Base-by-base conservation (phyloP, 2,797 vertebrate species). In the Acridotheres tristis region DNA sequence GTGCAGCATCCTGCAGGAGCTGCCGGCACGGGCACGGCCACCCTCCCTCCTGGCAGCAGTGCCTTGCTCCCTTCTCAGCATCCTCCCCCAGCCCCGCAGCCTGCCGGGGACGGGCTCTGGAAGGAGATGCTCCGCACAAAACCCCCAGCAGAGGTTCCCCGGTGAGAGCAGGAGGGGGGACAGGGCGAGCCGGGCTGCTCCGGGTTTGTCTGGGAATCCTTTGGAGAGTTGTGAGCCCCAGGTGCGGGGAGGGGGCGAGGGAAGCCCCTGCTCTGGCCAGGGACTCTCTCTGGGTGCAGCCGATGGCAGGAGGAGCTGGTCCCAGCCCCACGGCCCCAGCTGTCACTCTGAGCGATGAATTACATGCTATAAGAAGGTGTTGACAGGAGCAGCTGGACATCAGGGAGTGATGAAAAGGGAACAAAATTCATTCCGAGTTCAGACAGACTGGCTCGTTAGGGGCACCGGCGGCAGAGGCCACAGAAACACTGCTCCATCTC, bases 301-400 rank as follows among this genome's bases (percentile, higher is more conserved):
- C 97, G 97, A 98, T 97, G 98, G 98, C 98, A 98, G 98, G 96
- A 98, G 98, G 98, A 98, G 98, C 98, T 98, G 98, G 98, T 98
- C 98, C 98, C 98, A 97, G 98, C 98, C 97, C 97, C 96, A 69
- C 53, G 98, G 99, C 98, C 98, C 98, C 99, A 99, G 99, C 99
- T 99, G 99, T 99, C 98, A 98, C 98, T 98, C 97, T 98, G 98
- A 98, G 98, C 98, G 98, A 98, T 99, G 99, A 99, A 99, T 99
- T 98, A 98, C 98, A 98, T 97, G 98, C 98, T 98, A 98, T 98
- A 98, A 98, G 98, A 98, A 99, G 99, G 99, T 99, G 99, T 98
- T 99, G 99, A 99, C 99, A 99, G 98, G 98, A 99, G 98, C 99
- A 99, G 99, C 99, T 99, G 99, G 98, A 99, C 98, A 99, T 99